Evolutionary conservation across 2,797 vertebrate genomes (phyloP).

Genomic region (Otus scops): DNA sequence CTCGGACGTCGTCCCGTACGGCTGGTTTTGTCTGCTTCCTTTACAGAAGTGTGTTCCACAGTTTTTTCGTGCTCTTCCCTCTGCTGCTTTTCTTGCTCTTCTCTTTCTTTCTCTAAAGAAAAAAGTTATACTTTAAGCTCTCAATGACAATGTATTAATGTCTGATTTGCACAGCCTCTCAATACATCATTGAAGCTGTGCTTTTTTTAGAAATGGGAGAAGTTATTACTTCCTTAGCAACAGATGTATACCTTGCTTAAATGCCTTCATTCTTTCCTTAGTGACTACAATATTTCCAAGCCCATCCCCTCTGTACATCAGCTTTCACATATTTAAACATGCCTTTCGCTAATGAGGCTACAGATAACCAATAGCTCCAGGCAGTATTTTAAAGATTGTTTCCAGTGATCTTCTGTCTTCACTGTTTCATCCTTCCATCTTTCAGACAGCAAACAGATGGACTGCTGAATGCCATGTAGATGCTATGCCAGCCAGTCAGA

Average conservation of each 20-base stretch:
- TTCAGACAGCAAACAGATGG: not conserved
- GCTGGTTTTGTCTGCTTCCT: constrained; percentile 34
- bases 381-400: not conserved
- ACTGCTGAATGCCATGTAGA: not conserved
- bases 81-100: constrained; percentile 47
- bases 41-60: not conserved
- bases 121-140: not conserved
- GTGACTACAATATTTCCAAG: not conserved
- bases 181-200: not conserved
- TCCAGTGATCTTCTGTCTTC: not conserved
- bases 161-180: not conserved
- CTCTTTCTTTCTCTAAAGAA: constrained; percentile 35
- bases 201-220: not conserved
- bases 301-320: not conserved
- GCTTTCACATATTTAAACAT: not conserved
- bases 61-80: constrained; percentile 44
- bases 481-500: not conserved
- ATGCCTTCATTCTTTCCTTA: not conserved
- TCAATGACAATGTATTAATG: not conserved
- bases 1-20: constrained; percentile 32
- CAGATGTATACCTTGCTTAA: not conserved
- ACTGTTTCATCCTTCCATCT: not conserved
- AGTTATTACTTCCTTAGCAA: not conserved
- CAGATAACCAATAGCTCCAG: not conserved
- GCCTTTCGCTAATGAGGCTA: not conserved